Conservation (phyloP, 2,113 vertebrate species). For the Sceloporus undulatus region DNA sequence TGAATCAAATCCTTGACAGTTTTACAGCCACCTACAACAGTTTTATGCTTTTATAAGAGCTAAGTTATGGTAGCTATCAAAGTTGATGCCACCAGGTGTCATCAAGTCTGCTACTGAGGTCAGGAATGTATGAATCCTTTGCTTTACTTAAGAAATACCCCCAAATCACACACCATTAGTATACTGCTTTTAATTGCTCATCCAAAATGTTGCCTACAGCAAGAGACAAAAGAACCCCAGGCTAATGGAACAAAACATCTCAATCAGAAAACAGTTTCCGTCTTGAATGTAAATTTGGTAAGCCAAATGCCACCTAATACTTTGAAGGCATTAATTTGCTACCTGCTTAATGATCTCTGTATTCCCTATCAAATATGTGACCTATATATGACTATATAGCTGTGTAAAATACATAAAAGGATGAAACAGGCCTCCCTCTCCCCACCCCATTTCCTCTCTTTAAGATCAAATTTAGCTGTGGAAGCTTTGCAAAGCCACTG, state of each 20-base stretch:
- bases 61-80: conserved; percentile 40
- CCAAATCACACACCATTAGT: background rate
- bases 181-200: background rate
- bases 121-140: conserved; percentile 11
- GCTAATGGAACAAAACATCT: background rate
- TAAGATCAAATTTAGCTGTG: background rate
- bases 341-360: background rate
- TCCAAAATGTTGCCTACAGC: background rate
- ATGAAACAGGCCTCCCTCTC: background rate
- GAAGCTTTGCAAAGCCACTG: background rate
- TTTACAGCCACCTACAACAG: conserved; percentile 35
- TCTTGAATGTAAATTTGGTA: background rate
- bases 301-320: background rate
- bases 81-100: conserved; percentile 23
- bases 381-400: background rate
- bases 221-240: background rate
- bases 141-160: conserved; percentile 11
- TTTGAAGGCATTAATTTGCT: background rate
- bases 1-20: conserved; percentile 37
- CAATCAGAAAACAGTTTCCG: background rate
- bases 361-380: background rate
- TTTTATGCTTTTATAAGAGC: conserved; percentile 30
- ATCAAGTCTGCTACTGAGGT: conserved; percentile 14
- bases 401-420: background rate
- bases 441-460: background rate